phyloP scores from a whole-genome alignment of 2,113 vertebrate species.

The Strix aluco region DNA sequence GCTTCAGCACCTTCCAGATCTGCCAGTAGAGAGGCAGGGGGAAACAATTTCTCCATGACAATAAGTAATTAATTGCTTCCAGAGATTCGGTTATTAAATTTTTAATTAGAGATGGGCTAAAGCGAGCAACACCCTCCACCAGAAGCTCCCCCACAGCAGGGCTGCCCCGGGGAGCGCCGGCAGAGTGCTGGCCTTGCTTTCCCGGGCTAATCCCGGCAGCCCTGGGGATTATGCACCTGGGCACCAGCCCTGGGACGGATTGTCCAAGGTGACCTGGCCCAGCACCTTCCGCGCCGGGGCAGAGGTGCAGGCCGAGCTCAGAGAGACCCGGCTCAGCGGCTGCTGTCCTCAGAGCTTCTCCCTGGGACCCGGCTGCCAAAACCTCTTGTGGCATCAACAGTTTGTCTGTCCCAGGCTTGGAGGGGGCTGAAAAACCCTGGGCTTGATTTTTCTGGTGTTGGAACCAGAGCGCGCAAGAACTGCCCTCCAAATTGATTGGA shows the following conservation, averaged over 20 bases:
- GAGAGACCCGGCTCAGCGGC: rapidly evolving
- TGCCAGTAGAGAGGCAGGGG: neutral
- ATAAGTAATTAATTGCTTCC: neutral
- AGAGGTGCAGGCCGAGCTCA: neutral
- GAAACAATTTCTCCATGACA: neutral
- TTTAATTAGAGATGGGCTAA: neutral
- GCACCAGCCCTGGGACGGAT: neutral
- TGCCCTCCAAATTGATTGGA: neutral
- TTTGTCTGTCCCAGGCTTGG: neutral
- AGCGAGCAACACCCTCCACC: rapidly evolving
- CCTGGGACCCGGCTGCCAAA: neutral
- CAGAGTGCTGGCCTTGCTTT: neutral
- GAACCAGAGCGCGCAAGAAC: neutral
- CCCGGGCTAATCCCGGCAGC: neutral
- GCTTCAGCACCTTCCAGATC: neutral
- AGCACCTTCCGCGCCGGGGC: rapidly evolving
- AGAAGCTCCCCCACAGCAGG: neutral
- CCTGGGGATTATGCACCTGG: neutral
- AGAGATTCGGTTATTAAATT: neutral
- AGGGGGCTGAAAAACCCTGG: neutral
- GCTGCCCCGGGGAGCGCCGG: neutral
- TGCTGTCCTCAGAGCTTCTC: neutral
- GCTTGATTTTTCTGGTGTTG: neutral
- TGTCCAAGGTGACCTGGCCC: neutral
- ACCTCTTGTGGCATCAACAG: rapidly evolving